A percentile compares a stretch with the other conserved stretches of the same genome.
Conservation (phyloP, 2,888 invertebrate genomes). For the Caenorhabditis becei region DNA sequence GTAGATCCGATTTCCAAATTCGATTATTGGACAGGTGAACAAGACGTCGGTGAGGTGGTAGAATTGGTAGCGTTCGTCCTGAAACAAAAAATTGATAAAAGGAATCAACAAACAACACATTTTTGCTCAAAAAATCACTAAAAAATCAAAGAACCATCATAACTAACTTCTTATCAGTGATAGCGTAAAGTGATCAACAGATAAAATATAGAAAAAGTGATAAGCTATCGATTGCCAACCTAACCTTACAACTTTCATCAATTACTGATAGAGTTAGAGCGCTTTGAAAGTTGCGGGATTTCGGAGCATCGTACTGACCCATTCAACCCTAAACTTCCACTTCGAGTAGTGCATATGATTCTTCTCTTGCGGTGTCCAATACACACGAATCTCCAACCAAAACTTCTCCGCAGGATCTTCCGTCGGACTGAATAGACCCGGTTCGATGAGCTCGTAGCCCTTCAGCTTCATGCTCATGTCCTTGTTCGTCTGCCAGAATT, state of each 20-base stretch:
- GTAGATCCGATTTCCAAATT: neutral
- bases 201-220: no score
- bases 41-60: neutral
- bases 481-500: conserved; percentile 12
- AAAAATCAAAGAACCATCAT: no score
- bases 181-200: no score
- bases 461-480: neutral
- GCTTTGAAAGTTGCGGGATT: neutral
- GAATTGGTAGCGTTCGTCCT: neutral
- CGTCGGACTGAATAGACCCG: neutral
- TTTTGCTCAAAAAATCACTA: no score
- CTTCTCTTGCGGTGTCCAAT: neutral
- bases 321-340: conserved; percentile 14
- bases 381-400: neutral
- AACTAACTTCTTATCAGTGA: no score
- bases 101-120: no score
- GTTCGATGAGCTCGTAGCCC: conserved; percentile 1
- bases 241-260: no score
- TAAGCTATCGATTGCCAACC: no score
- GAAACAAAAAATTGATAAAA: neutral
- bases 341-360: conserved; percentile 7
- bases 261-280: no score
- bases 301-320: neutral
- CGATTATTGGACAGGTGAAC: conserved; percentile 13
- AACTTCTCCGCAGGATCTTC: neutral